Evolutionary conservation across 2,797 vertebrate genomes (phyloP).

Genomic region (Anolis apletophallus): DNA sequence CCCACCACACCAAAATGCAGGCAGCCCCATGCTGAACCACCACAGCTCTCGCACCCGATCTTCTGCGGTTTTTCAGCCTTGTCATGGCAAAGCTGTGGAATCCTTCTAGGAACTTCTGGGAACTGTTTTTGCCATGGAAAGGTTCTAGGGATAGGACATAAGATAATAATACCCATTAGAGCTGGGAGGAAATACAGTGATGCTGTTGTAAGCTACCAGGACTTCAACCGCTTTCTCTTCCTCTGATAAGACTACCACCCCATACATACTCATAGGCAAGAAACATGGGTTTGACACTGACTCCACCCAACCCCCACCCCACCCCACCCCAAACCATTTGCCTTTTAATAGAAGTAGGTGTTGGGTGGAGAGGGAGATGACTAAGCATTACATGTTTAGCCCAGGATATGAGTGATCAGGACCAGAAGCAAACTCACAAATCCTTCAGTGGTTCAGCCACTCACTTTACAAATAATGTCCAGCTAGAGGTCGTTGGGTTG

Average conservation of each 20-base stretch:
- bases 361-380: no score
- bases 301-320: no score
- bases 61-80: slow-evolving; percentile 63
- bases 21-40: slow-evolving; percentile 37
- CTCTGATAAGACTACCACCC: not conserved
- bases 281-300: not conserved
- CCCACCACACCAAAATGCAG: not conserved
- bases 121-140: slow-evolving; percentile 49
- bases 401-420: no score
- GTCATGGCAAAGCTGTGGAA: slow-evolving; percentile 39
- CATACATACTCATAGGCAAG: not conserved
- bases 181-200: not conserved
- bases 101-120: slow-evolving; percentile 53
- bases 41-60: slow-evolving; percentile 62
- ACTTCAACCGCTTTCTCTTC: not conserved
- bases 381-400: no score
- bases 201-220: no score
- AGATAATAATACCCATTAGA: slow-evolving; percentile 43
- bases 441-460: not conserved
- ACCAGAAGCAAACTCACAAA: no score
- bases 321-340: no score
- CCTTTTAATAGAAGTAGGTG: no score
- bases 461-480: not conserved
- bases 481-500: no score
- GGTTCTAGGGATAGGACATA: slow-evolving; percentile 71